Evolutionary conservation across 2,797 vertebrate genomes (phyloP), one percentile per base, ranked within the genome.

Genomic region (Erethizon dorsatum): DNA sequence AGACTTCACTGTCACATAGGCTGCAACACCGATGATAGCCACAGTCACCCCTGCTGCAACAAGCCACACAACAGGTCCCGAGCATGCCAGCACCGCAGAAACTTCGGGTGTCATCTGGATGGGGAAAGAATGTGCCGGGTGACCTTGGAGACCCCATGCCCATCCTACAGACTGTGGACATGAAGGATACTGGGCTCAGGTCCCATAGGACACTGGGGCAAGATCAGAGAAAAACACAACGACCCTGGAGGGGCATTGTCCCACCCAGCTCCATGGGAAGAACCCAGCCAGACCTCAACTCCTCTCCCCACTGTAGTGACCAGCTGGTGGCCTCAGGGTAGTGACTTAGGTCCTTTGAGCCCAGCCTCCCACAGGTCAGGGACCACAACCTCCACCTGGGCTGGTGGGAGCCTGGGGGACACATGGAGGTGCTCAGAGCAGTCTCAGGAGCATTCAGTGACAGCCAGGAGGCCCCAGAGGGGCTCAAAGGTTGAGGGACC

Each of bases 31-130:
- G 1, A 59, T 0, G 4, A 18, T 0, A 12, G 1, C 12, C 1
- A 52, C 0, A 5, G 0, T 1, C 14, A 59, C 0, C 9, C 22
- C 1, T 0, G 5, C 0, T 0, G 0, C 47, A 20, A 4, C 0
- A 0, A 15, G 1, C 57, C n/a, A 83, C 24, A 2, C 17, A 2
- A 54, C 15, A 13, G 47, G 24, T 18, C 88, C 88, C 0, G 33
- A 18, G 11, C 3, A 28, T 1, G 11, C 2, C 6, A 59, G 1
- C 0, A 0, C 4, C 12, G 0, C 0, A 45, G 17, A 14, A 0
- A 1, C 0, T 3, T 0, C 0, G 1, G 1, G 0, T 1, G 1
- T 1, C 1, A 0, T 6, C 91, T 93, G 14, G 20, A 75, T 2
- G 14, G 54, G 83, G 9, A 67, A 71, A 63, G 45, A 92, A 67